phyloP scores from a whole-genome alignment of 2,797 vertebrate species.

The Dendrocincla fuliginosa region DNA sequence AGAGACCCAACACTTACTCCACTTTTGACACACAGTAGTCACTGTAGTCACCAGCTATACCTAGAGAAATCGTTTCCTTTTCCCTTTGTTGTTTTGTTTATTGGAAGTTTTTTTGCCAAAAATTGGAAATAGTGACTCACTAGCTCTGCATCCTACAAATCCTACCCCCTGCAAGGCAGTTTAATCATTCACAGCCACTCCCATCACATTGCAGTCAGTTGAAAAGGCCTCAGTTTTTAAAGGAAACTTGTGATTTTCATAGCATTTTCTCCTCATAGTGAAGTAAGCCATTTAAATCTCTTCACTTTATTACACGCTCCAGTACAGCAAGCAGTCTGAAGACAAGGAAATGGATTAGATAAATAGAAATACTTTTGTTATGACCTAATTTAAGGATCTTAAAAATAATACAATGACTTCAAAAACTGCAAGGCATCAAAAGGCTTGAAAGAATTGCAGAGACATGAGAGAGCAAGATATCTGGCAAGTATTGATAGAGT shows the following conservation, averaged over 20 bases:
- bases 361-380: conserved; percentile 64
- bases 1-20: not conserved
- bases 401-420: conserved; percentile 20
- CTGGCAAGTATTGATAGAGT: conserved; percentile 45
- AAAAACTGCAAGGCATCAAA: conserved; percentile 54
- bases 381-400: conserved; percentile 55
- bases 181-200: not conserved
- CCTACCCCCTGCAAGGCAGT: not conserved
- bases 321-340: not conserved
- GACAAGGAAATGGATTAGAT: conserved; percentile 44
- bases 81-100: too few species aligned
- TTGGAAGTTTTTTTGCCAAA: not conserved
- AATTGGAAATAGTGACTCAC: conserved; percentile 3
- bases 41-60: not conserved
- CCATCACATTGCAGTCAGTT: not conserved
- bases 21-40: not conserved
- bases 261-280: not conserved
- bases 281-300: conserved; percentile 26
- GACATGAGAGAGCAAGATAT: conserved; percentile 39
- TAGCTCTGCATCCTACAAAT: conserved; percentile 2
- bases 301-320: conserved; percentile 9
- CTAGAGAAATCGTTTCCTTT: not conserved
- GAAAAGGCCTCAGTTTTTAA: conserved; percentile 2
- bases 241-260: conserved; percentile 27
- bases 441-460: conserved; percentile 37